Evolutionary conservation across 2,888 invertebrate genomes (phyloP), one percentile per base, ranked within the genome.

Genomic region (Petrolisthes cinctipes): DNA sequence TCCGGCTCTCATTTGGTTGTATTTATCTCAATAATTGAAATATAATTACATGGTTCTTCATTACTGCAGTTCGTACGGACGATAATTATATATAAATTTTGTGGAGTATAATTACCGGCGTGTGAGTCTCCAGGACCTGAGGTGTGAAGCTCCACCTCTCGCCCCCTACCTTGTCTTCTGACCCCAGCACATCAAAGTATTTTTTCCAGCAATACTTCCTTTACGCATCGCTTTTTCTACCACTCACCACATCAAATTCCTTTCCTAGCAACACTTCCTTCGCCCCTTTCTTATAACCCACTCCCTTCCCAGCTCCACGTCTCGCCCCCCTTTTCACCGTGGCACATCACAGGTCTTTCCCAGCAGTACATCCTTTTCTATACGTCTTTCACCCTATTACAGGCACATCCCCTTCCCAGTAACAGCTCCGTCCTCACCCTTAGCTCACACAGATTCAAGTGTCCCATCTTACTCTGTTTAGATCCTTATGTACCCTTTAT

Each of bases 21-120:
- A 78, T 84, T 84, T 84, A 84, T 84, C 84, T 83, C 78, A 84
- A 84, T 84, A 84, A 84, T 84, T 84, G 84, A 84, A 84, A 78
- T 84, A 84, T 84, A 84, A 84, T 84, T 84, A 84, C 53, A 84
- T 53, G 84, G 84, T 78, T 84, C 66, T 54, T 66, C 84, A 73
- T 75, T 66, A 84, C n/a, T 84, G 84, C 76, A 76, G 57, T 84
- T 78, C 57, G 84, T 78, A 84, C 84, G 54, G 66, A 84, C 78
- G 75, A 78, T 84, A 84, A 84, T 84, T 84, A 78, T 37, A 23
- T 61, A 78, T 84, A 84, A 78, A 78, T 78, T 84, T 56, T 14
- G 20, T 51, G 76, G 66, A 53, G 84, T 84, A 23, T 84, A 84
- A 84, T 84, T 84, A 84, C 61, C 57, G 37, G 66, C n/a, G 68